Evolutionary conservation across 1,140 invertebrate species (phyloP).

Genomic region (Anastrepha ludens): DNA sequence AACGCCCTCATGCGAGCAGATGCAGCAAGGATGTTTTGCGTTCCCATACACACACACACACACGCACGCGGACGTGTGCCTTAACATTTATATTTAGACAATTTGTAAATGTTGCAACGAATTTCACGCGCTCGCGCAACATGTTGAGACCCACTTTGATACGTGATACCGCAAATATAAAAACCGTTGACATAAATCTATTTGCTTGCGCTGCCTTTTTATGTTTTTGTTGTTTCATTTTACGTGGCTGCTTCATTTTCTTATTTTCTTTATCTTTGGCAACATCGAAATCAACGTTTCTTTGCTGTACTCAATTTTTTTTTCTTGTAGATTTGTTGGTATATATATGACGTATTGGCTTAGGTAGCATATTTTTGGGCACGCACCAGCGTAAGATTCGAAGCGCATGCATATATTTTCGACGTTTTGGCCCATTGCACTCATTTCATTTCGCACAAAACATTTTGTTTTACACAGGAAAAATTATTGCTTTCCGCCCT

Average conservation of each 20-base stretch:
- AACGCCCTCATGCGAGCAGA: not conserved
- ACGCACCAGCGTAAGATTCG: not conserved
- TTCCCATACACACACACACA: not conserved
- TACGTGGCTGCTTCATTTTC: not conserved
- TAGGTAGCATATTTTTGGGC: constrained; percentile 7
- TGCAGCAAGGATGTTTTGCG: not conserved
- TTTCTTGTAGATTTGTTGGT: not conserved
- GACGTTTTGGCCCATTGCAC: not conserved
- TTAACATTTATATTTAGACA: not conserved
- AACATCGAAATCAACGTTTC: not conserved
- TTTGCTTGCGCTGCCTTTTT: constrained; percentile 6
- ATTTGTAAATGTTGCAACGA: constrained; percentile 27
- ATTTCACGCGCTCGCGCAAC: not conserved
- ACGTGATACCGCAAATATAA: constrained; percentile 41
- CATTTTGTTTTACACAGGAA: constrained; percentile 19
- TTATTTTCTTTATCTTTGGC: not conserved
- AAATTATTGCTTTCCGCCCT: constrained; percentile 43
- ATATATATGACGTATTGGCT: constrained; percentile 11
- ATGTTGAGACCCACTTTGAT: constrained; percentile 28
- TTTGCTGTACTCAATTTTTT: not conserved
- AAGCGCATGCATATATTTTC: not conserved
- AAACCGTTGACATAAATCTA: constrained; percentile 45
- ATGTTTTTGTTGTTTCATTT: not conserved
- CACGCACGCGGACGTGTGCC: not conserved
- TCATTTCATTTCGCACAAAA: not conserved